A percentile compares a stretch with the other conserved stretches of the same genome.
Evolutionary conservation across 92 coral and sea anemone genomes (phyloP).

Genomic region (Bergia sp.): DNA sequence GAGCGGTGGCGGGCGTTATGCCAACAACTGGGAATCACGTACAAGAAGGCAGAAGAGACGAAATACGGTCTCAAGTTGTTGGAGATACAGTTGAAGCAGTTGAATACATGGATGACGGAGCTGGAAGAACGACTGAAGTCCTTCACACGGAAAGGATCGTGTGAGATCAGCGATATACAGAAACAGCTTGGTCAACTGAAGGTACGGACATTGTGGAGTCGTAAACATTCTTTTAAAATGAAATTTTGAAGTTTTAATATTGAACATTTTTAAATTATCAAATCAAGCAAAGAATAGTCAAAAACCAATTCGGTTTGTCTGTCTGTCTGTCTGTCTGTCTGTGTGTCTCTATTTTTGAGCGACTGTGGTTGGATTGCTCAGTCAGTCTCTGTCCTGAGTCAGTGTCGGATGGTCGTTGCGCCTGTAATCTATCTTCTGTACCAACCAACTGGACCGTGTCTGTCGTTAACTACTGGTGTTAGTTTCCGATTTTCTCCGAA

Average conservation of each 20-base stretch:
- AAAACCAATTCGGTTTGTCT: neutral
- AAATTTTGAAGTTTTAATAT: neutral
- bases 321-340: neutral
- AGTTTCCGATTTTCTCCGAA: neutral
- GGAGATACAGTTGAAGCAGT: slow-evolving; percentile 90
- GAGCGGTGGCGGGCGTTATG: slow-evolving; percentile 98
- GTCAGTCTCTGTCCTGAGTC: neutral
- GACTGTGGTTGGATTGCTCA: neutral
- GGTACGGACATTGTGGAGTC: slow-evolving; percentile 50
- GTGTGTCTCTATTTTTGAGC: too few relatives aligned
- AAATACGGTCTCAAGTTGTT: slow-evolving; percentile 87
- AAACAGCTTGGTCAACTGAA: slow-evolving; percentile 74
- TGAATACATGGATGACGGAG: slow-evolving; percentile 92
- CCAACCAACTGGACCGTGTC: neutral
- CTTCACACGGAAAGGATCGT: slow-evolving; percentile 65
- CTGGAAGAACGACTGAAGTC: slow-evolving; percentile 75
- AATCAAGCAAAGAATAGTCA: neutral
- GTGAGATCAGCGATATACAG: slow-evolving; percentile 78
- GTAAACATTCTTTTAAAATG: too few relatives aligned
- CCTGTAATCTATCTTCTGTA: neutral
- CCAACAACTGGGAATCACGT: slow-evolving; percentile 96
- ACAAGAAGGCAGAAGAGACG: slow-evolving; percentile 98
- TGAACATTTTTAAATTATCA: neutral
- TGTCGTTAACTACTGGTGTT: neutral
- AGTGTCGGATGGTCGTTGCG: neutral